Evolutionary conservation across 2,888 invertebrate genomes (phyloP).

Genomic region (Habroteleia sp.): DNA sequence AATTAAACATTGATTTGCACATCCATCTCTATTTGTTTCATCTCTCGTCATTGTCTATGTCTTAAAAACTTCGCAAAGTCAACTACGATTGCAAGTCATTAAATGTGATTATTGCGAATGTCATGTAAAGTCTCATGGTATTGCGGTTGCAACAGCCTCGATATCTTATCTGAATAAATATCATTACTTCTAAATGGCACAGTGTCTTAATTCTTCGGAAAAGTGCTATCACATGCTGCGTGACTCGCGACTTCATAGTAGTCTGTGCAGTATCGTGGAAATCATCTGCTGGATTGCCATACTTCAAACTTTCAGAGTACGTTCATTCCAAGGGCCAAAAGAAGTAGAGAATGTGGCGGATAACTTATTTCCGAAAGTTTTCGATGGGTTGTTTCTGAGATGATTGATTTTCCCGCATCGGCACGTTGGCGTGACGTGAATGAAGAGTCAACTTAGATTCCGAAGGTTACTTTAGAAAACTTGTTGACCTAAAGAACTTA

Average conservation of each 20-base stretch:
- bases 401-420: conserved; percentile 72
- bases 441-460: conserved; percentile 69
- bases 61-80: conserved; percentile 3
- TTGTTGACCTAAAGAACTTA: conserved; percentile 69
- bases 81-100: conserved; percentile 1
- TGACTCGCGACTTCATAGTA: conserved; percentile 44
- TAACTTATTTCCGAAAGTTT: conserved; percentile 68
- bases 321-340: conserved; percentile 56
- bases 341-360: conserved; percentile 14
- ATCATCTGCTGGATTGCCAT: conserved; percentile 42
- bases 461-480: conserved; percentile 69
- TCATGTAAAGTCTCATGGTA: conserved; percentile 5
- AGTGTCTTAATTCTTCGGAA: conserved; percentile 25
- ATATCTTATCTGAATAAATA: conserved; percentile 25
- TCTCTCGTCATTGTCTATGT: not conserved
- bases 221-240: conserved; percentile 37
- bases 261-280: conserved; percentile 39
- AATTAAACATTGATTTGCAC: not conserved
- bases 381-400: conserved; percentile 69
- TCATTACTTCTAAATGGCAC: conserved; percentile 1
- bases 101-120: conserved; percentile 2
- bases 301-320: conserved; percentile 64
- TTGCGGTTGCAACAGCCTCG: not conserved
- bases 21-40: conserved; percentile 1
- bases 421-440: conserved; percentile 58